Evolutionary conservation across 1,140 invertebrate species (phyloP), one percentile per base, ranked within the genome.

Genomic region (Gonioctena quinquepunctata): DNA sequence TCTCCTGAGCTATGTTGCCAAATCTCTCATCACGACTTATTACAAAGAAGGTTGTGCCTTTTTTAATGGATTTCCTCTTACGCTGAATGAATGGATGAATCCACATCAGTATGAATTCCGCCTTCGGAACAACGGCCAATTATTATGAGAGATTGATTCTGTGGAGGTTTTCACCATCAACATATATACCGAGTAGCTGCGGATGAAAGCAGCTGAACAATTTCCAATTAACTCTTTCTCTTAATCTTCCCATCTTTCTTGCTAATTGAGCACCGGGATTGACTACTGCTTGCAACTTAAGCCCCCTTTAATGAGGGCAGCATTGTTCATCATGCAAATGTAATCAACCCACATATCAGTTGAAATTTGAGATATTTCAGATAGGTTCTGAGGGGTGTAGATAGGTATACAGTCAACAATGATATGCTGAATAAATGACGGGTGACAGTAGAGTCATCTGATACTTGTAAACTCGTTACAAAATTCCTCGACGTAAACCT

Each of bases 201-300:
- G 54, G 54, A 65, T 70, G 68, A 65, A 28, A 42, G 52, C 19
- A 25, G 49, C 28, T 27, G 61, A 65, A 70, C 68, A 70, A 70
- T 65, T 70, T 70, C 68, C 68, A 70, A 70, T 70, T 70, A 70
- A 70, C 68, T 70, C 68, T 65, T 70, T 70, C 68, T 64, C 68
- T 59, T 70, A 70, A 70, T 70, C 62, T 70, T 48, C 23, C 26
- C 49, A 60, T 69, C 61, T 19, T 63, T 60, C 50, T 27, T 54
- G 60, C 48, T 69, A 69, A 69, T 69, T 69, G 61, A 28, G 61
- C 42, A 26, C n/a, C 56, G 23, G 59, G 59, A 70, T 69, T 64
- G 61, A 25, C 68, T 70, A 27, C 60, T 70, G 68, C 68, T 64
- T 50, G 65, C 61, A 33, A 26, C 61, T 33, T 70, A 65, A 70